A percentile compares a stretch with the other conserved stretches of the same genome.
Conservation (phyloP, 2,797 vertebrate species). For the Cephalopachus bancanus region DNA sequence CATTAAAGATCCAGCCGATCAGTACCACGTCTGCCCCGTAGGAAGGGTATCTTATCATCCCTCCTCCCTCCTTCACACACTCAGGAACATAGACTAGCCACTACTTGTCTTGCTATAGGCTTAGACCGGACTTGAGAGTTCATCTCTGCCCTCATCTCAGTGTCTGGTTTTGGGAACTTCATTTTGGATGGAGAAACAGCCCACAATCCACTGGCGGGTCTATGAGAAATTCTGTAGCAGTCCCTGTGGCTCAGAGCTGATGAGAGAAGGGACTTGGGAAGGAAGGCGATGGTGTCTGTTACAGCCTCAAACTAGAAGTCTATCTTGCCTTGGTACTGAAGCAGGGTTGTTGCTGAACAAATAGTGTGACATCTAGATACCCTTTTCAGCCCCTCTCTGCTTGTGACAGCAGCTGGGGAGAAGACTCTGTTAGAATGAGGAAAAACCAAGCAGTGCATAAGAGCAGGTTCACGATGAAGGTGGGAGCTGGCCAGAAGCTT, state of each 20-base stretch:
- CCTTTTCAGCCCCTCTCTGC: background rate
- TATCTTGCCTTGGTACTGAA: background rate
- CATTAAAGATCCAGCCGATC: conserved; percentile 28
- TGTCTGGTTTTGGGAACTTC: conserved; percentile 49
- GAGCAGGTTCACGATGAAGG: background rate
- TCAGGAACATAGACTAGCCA: background rate
- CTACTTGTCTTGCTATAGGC: background rate
- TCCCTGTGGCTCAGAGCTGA: background rate
- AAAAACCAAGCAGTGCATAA: background rate
- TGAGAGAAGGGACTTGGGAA: conserved; percentile 25
- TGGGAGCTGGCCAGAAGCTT: background rate
- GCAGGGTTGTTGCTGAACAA: background rate
- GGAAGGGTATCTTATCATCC: background rate
- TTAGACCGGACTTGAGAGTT: background rate
- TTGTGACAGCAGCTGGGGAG: background rate
- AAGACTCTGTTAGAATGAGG: background rate
- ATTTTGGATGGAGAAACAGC: conserved; percentile 39
- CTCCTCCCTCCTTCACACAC: background rate
- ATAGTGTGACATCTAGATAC: background rate
- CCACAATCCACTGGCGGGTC: background rate
- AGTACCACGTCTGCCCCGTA: background rate
- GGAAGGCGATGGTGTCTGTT: background rate
- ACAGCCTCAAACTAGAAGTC: background rate
- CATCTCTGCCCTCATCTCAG: background rate
- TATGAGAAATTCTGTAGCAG: conserved; percentile 15